phyloP scores from a whole-genome alignment of 2,113 vertebrate genomes.

The Garra rufa region DNA sequence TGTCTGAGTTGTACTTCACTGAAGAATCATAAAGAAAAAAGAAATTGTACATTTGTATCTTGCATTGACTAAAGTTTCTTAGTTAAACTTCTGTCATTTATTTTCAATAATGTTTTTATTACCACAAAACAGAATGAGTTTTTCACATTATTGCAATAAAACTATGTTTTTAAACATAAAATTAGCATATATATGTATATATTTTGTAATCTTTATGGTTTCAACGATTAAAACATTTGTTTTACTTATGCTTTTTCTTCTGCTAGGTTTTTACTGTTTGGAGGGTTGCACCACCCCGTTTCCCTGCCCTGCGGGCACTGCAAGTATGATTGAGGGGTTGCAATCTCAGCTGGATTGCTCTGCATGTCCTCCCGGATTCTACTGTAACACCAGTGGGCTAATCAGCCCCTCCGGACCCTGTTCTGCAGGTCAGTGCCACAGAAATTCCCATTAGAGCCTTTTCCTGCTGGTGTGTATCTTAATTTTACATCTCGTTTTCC shows the following conservation, averaged over 20 bases:
- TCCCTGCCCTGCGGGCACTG: constrained; percentile 80
- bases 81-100: no score
- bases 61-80: neutral
- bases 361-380: constrained; percentile 74
- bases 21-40: constrained; percentile 19
- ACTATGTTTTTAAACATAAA: neutral
- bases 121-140: neutral
- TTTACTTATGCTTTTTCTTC: constrained; percentile 12
- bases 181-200: neutral
- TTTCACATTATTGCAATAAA: neutral
- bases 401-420: constrained; percentile 72
- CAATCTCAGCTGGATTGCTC: constrained; percentile 69
- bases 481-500: constrained; percentile 2
- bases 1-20: constrained; percentile 1
- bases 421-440: constrained; percentile 72
- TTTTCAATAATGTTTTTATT: neutral
- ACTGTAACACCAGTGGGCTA: constrained; percentile 76
- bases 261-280: constrained; percentile 81
- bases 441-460: constrained; percentile 16
- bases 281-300: constrained; percentile 75
- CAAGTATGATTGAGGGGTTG: constrained; percentile 71
- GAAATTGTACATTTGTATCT: neutral
- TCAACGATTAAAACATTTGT: neutral
- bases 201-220: neutral
- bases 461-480: constrained; percentile 1